Conservation (phyloP, 2,797 vertebrate species). For the Trichosurus vulpecula region DNA sequence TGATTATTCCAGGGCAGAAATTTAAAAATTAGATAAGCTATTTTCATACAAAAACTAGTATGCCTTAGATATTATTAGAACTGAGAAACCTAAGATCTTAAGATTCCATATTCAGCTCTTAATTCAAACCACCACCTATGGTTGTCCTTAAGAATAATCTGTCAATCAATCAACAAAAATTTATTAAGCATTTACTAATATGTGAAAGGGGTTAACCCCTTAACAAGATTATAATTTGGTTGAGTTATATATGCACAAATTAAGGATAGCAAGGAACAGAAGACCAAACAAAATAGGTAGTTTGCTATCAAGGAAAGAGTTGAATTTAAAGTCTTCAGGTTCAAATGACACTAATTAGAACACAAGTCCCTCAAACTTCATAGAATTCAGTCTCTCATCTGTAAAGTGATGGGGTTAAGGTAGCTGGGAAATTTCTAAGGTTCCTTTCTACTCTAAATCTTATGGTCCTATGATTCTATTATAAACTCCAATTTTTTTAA, state of each 20-base stretch:
- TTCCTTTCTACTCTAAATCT: neutral
- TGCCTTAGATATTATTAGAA: neutral
- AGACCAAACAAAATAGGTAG: neutral
- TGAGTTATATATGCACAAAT: neutral
- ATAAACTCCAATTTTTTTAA: neutral
- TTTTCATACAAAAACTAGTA: neutral
- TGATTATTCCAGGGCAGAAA: neutral
- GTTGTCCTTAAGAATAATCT: neutral
- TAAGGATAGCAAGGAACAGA: neutral
- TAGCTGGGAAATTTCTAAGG: neutral
- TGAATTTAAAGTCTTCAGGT: neutral
- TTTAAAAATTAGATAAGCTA: neutral
- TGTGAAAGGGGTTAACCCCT: neutral
- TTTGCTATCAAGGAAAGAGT: neutral
- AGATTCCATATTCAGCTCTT: neutral
- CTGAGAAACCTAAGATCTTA: neutral
- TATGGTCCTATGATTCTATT: neutral
- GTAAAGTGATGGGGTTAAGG: neutral
- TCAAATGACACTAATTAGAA: neutral
- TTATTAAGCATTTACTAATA: neutral
- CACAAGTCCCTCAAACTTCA: neutral
- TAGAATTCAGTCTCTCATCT: neutral
- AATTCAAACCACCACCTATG: neutral
- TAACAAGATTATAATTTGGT: neutral
- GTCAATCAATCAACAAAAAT: neutral